Conservation (phyloP, 2,797 vertebrate genomes). For the Lacerta agilis region DNA sequence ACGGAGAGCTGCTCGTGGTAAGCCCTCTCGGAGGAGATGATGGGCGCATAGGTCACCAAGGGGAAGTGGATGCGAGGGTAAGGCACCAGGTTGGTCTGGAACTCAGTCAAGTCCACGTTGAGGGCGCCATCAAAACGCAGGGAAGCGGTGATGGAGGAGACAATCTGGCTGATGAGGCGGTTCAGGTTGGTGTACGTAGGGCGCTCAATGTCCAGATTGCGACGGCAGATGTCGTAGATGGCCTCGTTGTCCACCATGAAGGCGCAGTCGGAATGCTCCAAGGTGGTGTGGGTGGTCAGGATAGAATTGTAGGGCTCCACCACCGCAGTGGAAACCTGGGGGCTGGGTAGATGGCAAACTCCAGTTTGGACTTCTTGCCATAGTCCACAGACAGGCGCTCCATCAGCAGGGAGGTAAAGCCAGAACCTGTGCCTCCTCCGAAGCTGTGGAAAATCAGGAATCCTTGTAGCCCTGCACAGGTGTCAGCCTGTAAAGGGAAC, state of each 20-base stretch:
- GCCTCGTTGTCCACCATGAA: constrained; percentile 85
- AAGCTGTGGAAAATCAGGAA: constrained; percentile 85
- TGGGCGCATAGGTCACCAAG: constrained; percentile 78
- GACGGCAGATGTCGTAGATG: constrained; percentile 80
- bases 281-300: constrained; percentile 79
- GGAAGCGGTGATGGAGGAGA: constrained; percentile 81
- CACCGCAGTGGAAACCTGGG: constrained; percentile 81
- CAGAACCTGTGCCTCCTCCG: constrained; percentile 81
- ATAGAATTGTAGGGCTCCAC: constrained; percentile 85
- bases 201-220: constrained; percentile 76
- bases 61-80: constrained; percentile 83
- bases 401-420: constrained; percentile 83
- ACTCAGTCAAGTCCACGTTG: constrained; percentile 81
- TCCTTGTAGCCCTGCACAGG: constrained; percentile 80
- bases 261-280: constrained; percentile 81
- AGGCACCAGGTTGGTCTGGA: constrained; percentile 83
- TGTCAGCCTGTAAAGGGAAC: constrained; percentile 71
- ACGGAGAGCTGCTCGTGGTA: constrained; percentile 79
- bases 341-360: constrained; percentile 83
- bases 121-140: constrained; percentile 79
- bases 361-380: constrained; percentile 81
- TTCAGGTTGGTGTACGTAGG: constrained; percentile 82
- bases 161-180: constrained; percentile 80
- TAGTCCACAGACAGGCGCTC: constrained; percentile 81
- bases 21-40: constrained; percentile 78